Conservation (phyloP, 2,888 invertebrate genomes). For the Zaprionus bogoriensis region DNA sequence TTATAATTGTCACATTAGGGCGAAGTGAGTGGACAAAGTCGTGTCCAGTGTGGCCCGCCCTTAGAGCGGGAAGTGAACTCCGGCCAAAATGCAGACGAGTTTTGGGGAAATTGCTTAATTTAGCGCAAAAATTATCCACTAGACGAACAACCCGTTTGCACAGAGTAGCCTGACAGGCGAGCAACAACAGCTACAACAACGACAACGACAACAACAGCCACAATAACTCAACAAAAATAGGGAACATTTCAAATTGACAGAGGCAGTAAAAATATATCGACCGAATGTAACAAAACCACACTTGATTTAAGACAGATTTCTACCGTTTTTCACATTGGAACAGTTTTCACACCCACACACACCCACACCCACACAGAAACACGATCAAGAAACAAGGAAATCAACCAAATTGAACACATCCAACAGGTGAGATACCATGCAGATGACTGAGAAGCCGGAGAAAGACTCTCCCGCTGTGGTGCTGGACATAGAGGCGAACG, state of each 20-base stretch:
- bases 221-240: slow-evolving; percentile 9
- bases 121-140: slow-evolving; percentile 66
- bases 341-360: neutral
- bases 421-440: neutral
- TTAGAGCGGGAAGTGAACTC: neutral
- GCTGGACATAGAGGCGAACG: neutral
- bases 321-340: slow-evolving; percentile 1
- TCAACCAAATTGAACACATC: neutral
- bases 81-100: slow-evolving; percentile 29
- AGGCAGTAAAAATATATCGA: neutral
- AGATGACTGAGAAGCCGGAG: neutral
- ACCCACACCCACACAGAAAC: slow-evolving; percentile 1
- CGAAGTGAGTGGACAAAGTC: slow-evolving; percentile 26
- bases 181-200: slow-evolving; percentile 13
- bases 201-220: slow-evolving; percentile 4
- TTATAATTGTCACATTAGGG: slow-evolving; percentile 72
- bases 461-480: neutral
- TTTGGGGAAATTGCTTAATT: slow-evolving; percentile 72
- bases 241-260: neutral
- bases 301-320: slow-evolving; percentile 3
- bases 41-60: too few relatives aligned
- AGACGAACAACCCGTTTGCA: slow-evolving; percentile 26
- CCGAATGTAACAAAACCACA: slow-evolving; percentile 2
- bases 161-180: slow-evolving; percentile 18
- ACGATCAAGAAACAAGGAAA: neutral